Base-by-base conservation (phyloP, 53 echinoderm and acorn worm genomes). In the Stichopus horrens region DNA sequence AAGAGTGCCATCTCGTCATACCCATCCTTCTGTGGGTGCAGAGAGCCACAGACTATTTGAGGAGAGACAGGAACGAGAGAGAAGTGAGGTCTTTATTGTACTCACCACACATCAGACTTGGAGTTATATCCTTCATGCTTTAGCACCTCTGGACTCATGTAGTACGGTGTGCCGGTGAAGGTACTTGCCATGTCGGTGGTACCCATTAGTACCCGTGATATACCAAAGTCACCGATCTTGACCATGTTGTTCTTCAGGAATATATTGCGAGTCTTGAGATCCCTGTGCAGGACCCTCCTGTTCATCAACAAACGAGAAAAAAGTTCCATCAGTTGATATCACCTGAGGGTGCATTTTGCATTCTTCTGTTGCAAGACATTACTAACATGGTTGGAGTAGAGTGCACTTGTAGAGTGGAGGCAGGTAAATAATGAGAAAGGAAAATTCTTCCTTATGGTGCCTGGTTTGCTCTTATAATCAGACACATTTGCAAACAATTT, bases 171-270 rank as follows among this genome's bases (percentile, higher is more conserved):
- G 22, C 96, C 95, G 4, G 96, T 97, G 90, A 97, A 97, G 4
- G 98, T 97, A 56, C 98, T 97, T 7, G 98, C 98, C 95, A 96
- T 96, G 88, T 97, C 98, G 9, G 98, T 94, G 54, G 98, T 97
- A 9, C 98, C 98, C 98, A 97, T 97, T 74, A 97, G 73, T 21
- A 97, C 98, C 9, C 98, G 52, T 52, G 98, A 97, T 76, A 97
- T 97, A 18, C 98, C 98, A 94, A 97, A 96, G 86, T 96, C 95
- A 21, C 97, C 98, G 75, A 97, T 97, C 93, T 97, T 97, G 76
- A 95, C 93, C 98, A 97, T 97, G 90, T 97, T 97, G 74, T 92
- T 97, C 91, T 97, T 97, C 7, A 97, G 90, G 83, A 96, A 97
- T 54, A 97, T 97, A 79, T 97, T 96, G 20, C 95, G 76, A 11